These are phyloP conservation scores for Sarcophaga carnaria DNA, from an alignment of 2,888 invertebrate species.

Conservation along the genomic window DNA sequence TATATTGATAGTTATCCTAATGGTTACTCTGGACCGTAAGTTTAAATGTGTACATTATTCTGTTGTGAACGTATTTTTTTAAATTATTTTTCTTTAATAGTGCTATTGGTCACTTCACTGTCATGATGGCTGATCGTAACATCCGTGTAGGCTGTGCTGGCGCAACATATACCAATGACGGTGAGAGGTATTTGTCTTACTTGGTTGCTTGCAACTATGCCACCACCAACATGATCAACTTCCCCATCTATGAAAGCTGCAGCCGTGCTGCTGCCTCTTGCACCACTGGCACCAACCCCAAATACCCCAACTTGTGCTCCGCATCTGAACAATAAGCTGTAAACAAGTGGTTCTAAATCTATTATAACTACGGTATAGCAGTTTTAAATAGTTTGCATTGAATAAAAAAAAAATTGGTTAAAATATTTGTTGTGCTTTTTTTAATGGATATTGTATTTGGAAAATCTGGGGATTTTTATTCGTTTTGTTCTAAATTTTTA, in stretches of 20 bases:
- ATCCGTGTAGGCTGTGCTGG: constrained; percentile 74
- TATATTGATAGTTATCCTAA: constrained; percentile 69
- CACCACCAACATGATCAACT: constrained; percentile 70
- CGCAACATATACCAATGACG: neutral
- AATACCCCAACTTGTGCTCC: constrained; percentile 73
- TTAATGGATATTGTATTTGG: neutral
- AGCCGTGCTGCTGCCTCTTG: constrained; percentile 67
- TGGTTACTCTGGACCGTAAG: constrained; percentile 55
- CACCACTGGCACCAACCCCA: constrained; percentile 70
- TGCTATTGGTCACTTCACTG: constrained; percentile 75
- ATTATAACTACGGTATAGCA: too few species aligned
- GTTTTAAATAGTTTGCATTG: neutral
- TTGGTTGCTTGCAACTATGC: constrained; percentile 76
- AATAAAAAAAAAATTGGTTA: neutral
- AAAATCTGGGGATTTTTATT: neutral
- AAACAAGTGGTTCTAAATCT: constrained; percentile 7
- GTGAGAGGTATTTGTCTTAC: neutral
- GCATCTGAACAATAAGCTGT: constrained; percentile 70
- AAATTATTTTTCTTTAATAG: constrained; percentile 17
- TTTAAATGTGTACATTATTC: neutral
- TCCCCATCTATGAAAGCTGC: constrained; percentile 73
- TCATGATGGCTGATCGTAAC: constrained; percentile 73
- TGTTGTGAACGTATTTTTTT: neutral
- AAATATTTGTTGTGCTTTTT: too few species aligned
- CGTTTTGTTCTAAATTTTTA: neutral